Conservation (phyloP, 2,113 vertebrate species). For the Sorex fumeus region DNA sequence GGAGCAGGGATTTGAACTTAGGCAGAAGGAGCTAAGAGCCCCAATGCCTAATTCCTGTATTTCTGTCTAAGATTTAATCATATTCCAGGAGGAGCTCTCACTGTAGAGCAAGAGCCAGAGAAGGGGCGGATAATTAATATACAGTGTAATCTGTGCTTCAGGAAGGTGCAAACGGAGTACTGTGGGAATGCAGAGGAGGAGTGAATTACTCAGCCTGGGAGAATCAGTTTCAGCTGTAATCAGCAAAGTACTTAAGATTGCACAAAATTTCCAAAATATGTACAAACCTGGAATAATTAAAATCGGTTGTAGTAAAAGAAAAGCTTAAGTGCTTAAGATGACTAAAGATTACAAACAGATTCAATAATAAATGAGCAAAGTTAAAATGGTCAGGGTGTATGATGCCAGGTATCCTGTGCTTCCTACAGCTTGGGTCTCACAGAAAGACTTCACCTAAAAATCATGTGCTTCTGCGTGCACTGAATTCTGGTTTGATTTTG, state of each 20-base stretch:
- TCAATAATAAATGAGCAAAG: constrained; percentile 57
- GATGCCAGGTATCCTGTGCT: background rate
- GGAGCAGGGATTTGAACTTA: background rate
- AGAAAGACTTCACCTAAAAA: background rate
- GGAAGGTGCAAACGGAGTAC: constrained; percentile 59
- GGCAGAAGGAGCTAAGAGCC: background rate
- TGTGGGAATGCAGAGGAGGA: constrained; percentile 9
- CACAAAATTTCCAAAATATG: constrained; percentile 66
- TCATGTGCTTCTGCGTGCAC: too few relatives aligned
- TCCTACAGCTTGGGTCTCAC: background rate
- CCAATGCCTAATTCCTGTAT: background rate
- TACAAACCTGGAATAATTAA: constrained; percentile 64
- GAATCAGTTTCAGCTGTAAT: constrained; percentile 65
- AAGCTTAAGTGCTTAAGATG: constrained; percentile 37
- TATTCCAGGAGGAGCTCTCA: constrained; percentile 34
- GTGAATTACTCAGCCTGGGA: constrained; percentile 52
- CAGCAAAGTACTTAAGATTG: constrained; percentile 59
- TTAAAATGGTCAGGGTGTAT: background rate
- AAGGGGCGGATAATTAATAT: constrained; percentile 63
- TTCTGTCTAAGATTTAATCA: constrained; percentile 35
- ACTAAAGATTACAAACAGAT: constrained; percentile 30
- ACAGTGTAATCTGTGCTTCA: constrained; percentile 57
- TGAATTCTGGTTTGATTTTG: too few relatives aligned
- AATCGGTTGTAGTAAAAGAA: constrained; percentile 60
- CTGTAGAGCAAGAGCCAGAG: constrained; percentile 49